Conservation (phyloP, 2,888 invertebrate species). For the Clanis bilineata region DNA sequence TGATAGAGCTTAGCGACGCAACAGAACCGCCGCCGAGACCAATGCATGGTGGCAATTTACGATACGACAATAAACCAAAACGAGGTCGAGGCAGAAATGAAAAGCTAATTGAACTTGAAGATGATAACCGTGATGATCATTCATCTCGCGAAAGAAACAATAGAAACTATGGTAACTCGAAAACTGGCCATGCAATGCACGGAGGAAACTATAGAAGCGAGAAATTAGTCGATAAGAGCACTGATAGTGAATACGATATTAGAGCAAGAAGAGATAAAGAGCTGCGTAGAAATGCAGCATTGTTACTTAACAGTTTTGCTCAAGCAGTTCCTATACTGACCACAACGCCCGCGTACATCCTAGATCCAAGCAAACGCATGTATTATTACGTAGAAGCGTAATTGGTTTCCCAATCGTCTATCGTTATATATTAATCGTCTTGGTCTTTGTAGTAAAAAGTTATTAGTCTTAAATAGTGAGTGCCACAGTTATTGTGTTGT, state of each 20-base stretch:
- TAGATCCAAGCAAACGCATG: constrained; percentile 78
- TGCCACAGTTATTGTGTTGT: constrained; percentile 7
- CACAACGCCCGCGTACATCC: constrained; percentile 64
- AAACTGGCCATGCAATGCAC: constrained; percentile 52
- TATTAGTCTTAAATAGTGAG: background rate
- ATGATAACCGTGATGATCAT: constrained; percentile 42
- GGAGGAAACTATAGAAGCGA: constrained; percentile 74
- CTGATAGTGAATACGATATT: constrained; percentile 31
- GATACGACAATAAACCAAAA: constrained; percentile 32
- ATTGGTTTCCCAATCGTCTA: constrained; percentile 1
- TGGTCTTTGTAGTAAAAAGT: background rate
- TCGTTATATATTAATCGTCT: too few species aligned
- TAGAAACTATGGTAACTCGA: constrained; percentile 43
- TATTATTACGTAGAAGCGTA: constrained; percentile 72
- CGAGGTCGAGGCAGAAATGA: constrained; percentile 43
- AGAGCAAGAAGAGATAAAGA: constrained; percentile 35
- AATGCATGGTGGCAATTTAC: constrained; percentile 59
- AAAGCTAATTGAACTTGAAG: constrained; percentile 59
- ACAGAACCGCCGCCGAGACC: constrained; percentile 28
- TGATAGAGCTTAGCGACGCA: constrained; percentile 45
- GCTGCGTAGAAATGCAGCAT: constrained; percentile 51
- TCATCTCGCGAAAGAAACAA: constrained; percentile 37
- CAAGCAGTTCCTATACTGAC: constrained; percentile 65
- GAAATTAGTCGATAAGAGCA: constrained; percentile 42
- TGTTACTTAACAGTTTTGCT: constrained; percentile 63